These are phyloP conservation scores for Rosalia funebris DNA, from an alignment of 2,888 invertebrate species.

Conservation along the genomic window DNA sequence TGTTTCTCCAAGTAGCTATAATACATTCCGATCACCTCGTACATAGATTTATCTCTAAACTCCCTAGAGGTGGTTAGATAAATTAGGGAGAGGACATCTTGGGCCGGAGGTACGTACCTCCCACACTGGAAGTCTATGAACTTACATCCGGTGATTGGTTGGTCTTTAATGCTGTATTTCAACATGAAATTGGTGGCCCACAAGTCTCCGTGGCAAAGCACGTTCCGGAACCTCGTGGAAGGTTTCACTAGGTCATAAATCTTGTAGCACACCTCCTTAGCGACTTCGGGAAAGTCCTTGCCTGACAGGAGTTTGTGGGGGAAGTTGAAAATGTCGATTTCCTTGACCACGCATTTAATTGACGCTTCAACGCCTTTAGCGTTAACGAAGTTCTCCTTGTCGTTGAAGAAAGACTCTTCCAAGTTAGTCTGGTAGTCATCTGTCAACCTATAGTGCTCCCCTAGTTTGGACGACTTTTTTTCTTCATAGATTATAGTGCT, in stretches of 20 bases:
- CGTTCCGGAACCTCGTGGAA: slow-evolving; percentile 64
- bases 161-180: slow-evolving; percentile 46
- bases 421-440: slow-evolving; percentile 44
- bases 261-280: slow-evolving; percentile 41
- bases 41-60: slow-evolving; percentile 50
- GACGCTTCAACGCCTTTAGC: slow-evolving; percentile 48
- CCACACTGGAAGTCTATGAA: slow-evolving; percentile 62
- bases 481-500: slow-evolving; percentile 58
- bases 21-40: slow-evolving; percentile 55
- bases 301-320: slow-evolving; percentile 48
- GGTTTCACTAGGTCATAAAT: slow-evolving; percentile 55
- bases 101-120: slow-evolving; percentile 72
- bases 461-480: slow-evolving; percentile 30
- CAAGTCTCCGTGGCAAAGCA: slow-evolving; percentile 71
- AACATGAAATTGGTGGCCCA: slow-evolving; percentile 70
- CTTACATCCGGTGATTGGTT: slow-evolving; percentile 50
- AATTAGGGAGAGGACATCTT: slow-evolving; percentile 68
- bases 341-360: slow-evolving; percentile 50
- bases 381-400: slow-evolving; percentile 45
- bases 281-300: slow-evolving; percentile 45
- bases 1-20: slow-evolving; percentile 54
- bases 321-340: slow-evolving; percentile 51
- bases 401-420: slow-evolving; percentile 48
- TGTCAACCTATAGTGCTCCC: slow-evolving; percentile 37
- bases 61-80: slow-evolving; percentile 53